Evolutionary conservation across 1,140 invertebrate species (phyloP).

Genomic region (Stegodyphus mimosarum): DNA sequence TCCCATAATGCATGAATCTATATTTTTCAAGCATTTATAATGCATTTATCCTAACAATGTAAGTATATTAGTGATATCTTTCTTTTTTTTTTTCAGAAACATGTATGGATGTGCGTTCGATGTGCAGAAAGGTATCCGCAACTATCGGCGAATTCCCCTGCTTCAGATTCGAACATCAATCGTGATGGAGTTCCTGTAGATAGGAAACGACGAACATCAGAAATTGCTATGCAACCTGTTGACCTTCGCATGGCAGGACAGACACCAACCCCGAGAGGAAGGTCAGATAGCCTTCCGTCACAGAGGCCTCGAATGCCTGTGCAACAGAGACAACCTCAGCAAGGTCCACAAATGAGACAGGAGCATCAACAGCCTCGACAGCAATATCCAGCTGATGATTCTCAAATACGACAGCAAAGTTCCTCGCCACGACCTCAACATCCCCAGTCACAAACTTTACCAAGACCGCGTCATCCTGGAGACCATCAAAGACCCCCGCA

Average conservation of each 20-base stretch:
- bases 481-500: conserved; percentile 8
- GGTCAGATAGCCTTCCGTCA: conserved; percentile 45
- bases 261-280: conserved; percentile 20
- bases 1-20: no score
- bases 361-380: neutral
- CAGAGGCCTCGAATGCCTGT: conserved; percentile 6
- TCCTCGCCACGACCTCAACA: neutral
- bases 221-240: neutral
- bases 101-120: conserved; percentile 49
- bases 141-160: neutral
- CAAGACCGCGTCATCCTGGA: neutral
- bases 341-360: conserved; percentile 1
- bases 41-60: no score
- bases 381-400: neutral
- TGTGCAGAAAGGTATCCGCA: conserved; percentile 45
- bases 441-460: neutral
- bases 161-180: conserved; percentile 4
- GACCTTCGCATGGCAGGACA: neutral
- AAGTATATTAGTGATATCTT: neutral
- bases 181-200: conserved; percentile 4
- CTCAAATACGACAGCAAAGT: neutral
- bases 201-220: conserved; percentile 20
- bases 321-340: conserved; percentile 10
- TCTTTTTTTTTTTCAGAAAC: conserved; percentile 28
- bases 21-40: no score